phyloP scores from a whole-genome alignment of 2,113 vertebrate genomes.

The Neogobius melanostomus region DNA sequence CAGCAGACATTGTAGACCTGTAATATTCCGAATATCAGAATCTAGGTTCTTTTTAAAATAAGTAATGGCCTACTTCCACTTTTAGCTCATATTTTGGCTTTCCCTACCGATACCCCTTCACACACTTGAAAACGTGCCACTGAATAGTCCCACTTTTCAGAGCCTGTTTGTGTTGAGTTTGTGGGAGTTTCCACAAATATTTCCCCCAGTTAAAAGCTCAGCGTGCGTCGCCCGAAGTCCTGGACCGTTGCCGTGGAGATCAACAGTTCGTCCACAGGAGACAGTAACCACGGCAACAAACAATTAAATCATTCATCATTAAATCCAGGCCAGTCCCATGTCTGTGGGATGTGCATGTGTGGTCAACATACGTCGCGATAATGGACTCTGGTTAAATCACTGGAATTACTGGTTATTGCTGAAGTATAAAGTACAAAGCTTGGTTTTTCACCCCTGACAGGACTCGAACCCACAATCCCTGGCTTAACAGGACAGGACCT shows the following conservation, averaged over 20 bases:
- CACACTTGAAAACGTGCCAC: not conserved
- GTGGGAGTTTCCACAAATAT: constrained; percentile 5
- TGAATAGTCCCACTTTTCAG: not conserved
- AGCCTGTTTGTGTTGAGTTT: not conserved
- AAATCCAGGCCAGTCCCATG: constrained; percentile 23
- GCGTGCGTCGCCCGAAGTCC: constrained; percentile 21
- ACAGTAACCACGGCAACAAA: constrained; percentile 62
- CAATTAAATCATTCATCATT: constrained; percentile 54
- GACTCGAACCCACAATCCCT: no score
- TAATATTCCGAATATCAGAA: not conserved
- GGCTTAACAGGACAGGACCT: no score
- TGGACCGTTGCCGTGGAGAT: constrained; percentile 66
- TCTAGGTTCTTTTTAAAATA: not conserved
- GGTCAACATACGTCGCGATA: not conserved
- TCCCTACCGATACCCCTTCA: not conserved
- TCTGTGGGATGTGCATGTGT: not conserved
- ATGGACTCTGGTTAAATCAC: no score
- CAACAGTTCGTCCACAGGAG: constrained; percentile 60
- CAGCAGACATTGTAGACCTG: not conserved
- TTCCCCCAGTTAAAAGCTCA: constrained; percentile 1
- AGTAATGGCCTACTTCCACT: constrained; percentile 1
- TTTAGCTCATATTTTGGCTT: constrained; percentile 1
- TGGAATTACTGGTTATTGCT: no score
- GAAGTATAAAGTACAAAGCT: no score
- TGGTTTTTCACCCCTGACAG: no score